These are phyloP conservation scores for Lates japonicus DNA, from an alignment of 2,797 vertebrate species.

Conservation along the genomic window DNA sequence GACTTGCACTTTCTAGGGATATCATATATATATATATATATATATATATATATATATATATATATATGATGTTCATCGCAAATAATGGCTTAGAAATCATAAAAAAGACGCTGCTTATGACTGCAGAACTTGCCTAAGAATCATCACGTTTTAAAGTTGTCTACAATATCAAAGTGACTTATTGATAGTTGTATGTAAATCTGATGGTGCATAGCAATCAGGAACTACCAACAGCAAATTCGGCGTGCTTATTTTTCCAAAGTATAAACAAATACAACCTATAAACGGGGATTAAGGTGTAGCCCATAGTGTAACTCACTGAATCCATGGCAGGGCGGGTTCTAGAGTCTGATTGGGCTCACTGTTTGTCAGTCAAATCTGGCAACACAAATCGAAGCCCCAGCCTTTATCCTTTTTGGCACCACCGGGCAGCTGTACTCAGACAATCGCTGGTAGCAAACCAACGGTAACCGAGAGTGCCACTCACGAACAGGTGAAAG, in stretches of 20 bases:
- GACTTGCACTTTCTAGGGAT: no score
- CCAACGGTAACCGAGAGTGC: constrained; percentile 37
- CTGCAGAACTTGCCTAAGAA: neutral
- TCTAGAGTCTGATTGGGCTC: neutral
- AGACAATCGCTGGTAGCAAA: constrained; percentile 56
- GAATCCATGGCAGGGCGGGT: no score
- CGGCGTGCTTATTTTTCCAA: neutral
- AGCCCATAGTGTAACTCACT: no score
- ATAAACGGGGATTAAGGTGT: no score
- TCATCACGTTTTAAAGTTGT: neutral
- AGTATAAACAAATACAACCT: no score
- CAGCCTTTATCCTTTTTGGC: constrained; percentile 41
- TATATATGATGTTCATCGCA: no score
- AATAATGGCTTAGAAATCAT: no score
- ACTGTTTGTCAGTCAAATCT: neutral
- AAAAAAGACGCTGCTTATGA: no score
- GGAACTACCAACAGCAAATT: neutral
- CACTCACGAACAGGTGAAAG: constrained; percentile 75
- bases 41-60: no score
- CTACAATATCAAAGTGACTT: neutral
- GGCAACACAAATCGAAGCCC: neutral
- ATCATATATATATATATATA: no score
- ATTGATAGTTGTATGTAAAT: neutral
- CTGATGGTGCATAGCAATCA: no score
- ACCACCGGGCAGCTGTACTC: constrained; percentile 69